phyloP scores from a whole-genome alignment of 2,113 vertebrate species.

The Gobius niger region DNA sequence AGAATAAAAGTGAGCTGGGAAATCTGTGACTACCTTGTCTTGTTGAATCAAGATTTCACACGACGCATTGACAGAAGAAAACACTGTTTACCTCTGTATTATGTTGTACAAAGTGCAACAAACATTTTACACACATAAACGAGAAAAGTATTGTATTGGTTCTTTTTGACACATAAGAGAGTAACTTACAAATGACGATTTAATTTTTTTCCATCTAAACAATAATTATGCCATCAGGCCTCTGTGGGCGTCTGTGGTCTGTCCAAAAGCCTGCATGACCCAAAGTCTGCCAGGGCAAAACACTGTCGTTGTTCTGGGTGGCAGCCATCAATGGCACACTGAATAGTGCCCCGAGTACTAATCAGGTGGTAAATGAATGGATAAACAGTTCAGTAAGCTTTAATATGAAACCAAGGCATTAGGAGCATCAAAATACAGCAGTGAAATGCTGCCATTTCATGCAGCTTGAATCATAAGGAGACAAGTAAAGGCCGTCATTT shows the following conservation, averaged over 20 bases:
- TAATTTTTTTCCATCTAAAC: not conserved
- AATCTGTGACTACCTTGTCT: slow-evolving; percentile 45
- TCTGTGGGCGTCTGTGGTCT: not conserved
- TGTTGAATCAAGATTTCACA: slow-evolving; percentile 43
- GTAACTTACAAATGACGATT: not conserved
- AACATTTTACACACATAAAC: not conserved
- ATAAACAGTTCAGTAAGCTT: slow-evolving; percentile 5
- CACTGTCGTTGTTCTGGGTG: not conserved
- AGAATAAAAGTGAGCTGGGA: slow-evolving; percentile 35
- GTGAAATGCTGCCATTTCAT: not conserved
- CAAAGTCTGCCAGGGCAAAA: slow-evolving; percentile 4
- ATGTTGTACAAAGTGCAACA: not conserved
- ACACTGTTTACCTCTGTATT: not conserved
- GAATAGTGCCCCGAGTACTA: not conserved
- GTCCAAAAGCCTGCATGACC: slow-evolving; percentile 1
- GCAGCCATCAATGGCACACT: not conserved
- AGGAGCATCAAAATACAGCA: not conserved
- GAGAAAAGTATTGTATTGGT: not conserved
- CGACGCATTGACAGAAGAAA: not conserved
- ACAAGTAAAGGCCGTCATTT: slow-evolving; percentile 44
- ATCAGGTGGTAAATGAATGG: slow-evolving; percentile 8
- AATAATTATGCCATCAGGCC: not conserved
- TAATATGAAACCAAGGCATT: slow-evolving; percentile 1
- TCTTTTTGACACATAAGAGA: not conserved
- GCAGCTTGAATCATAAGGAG: slow-evolving; percentile 21